Base-by-base conservation (phyloP, 2,113 vertebrate species). In the Lophochroa leadbeateri region DNA sequence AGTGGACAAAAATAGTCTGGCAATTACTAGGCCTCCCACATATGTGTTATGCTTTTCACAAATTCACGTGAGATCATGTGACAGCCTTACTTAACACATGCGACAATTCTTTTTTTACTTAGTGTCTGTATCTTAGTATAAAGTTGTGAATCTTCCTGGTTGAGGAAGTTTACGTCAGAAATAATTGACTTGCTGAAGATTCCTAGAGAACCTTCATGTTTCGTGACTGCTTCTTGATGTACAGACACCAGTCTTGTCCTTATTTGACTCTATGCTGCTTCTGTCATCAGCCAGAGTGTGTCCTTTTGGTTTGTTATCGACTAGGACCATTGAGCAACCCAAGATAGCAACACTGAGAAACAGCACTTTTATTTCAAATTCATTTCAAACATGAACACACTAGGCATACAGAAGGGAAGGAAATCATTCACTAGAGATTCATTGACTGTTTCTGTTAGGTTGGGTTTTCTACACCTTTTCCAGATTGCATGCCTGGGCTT, bases 361-460 rank as follows among this genome's bases (percentile, higher is more conserved):
- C 4, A 10, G 21, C 9, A 17, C 4, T 79, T 80, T 83, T 41
- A 44, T n/a, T 86, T 80, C 57, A 78, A 28, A 68, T 39, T 79
- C 7, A 43, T 11, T 82, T 35, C 52, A 46, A 89, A 63, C 25
- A 31, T 31, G 17, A 74, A 57, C 5, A n/a, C 3, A 24, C 2
- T 9, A 44, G 39, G 10, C 53, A 60, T 33, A 17, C 0, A 49
- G 33, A 80, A 70, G 5, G 21, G 14, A 24, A 85, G 43, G 5
- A 31, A 43, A 9, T 65, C 6, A 67, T 80, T 80, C 20, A n/a
- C 4, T 27, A 65, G 28, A 5, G 41, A n/a, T 60, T 25, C 9
- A 0, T 0, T 24, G 10, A 50, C 20, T 3, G 60, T 68, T 81
- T 29, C 41, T 61, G 41, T 52, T 47, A 8, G 10, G 8, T 7